Evolutionary conservation across 2,888 invertebrate genomes (phyloP), one percentile per base, ranked within the genome.

Genomic region (Coronaproctus castanopsis): DNA sequence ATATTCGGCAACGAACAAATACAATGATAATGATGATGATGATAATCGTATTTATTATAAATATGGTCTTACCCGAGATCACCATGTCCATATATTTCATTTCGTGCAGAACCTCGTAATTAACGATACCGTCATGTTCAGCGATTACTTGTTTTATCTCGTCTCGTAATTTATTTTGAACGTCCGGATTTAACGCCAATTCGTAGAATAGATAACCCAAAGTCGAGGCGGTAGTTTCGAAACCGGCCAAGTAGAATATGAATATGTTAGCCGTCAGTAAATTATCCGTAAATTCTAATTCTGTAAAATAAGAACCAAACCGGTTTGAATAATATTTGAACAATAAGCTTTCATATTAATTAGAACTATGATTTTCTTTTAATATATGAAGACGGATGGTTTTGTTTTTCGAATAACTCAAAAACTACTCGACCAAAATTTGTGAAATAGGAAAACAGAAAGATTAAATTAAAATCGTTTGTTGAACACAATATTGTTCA

Each of bases 181-280:
- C 69, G 1, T 72, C 68, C 36, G 73, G 76, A 66, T 78, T 74
- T 8, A 72, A 63, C 0, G 79, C 78, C 51, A 80, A 66, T 63
- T 76, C 74, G 65, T 77, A 78, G 0, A 77, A 71, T 1, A 75
- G 71, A 61, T 78, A 80, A 61, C 77, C 74, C 2, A 81, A 74
- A 0, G 79, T 76, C 0, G 79, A 75, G 0, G 81, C 80, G 0
- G 79, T 78, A 0, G 82, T 79, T 67, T 80, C 80, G 63, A 80
- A 78, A 0, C 82, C 82, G 14, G 80, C 80, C 8, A 77, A 69
- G 71, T 78, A 76, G 66, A 80, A 80, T 21, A 78, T 65, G 69
- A 79, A 75, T 0, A 76, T 73, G 60, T 79, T 78, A 0, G 79
- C 76, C 0, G 74, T 75, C 24, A 78, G 70, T 56, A 76, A 75